Evolutionary conservation across 2,797 vertebrate genomes (phyloP).

Genomic region (Coilia nasus): DNA sequence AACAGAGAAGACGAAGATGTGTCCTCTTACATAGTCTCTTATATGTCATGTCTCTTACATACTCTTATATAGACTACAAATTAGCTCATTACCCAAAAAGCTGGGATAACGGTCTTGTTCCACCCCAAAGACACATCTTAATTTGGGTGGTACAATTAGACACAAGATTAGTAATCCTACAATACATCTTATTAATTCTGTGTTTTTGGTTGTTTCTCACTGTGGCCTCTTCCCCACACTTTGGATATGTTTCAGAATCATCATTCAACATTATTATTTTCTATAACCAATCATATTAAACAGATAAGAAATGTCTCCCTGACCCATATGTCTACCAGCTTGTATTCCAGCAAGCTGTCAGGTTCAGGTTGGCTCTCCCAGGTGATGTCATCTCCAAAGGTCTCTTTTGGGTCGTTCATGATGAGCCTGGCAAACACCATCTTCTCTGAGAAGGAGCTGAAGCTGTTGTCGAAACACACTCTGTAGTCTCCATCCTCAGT

Average conservation of each 20-base stretch:
- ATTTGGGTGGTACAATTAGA: background rate
- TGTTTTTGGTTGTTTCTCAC: background rate
- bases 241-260: no score
- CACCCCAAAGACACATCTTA: background rate
- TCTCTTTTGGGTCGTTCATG: slow-evolving; percentile 62
- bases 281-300: background rate
- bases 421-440: slow-evolving; percentile 85
- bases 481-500: slow-evolving; percentile 85
- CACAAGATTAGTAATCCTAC: background rate
- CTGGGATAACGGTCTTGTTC: background rate
- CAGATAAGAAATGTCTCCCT: slow-evolving; percentile 11
- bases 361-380: slow-evolving; percentile 68
- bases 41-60: no score
- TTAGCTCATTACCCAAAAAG: no score
- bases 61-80: no score
- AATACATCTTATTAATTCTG: background rate
- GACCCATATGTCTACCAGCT: slow-evolving; percentile 85
- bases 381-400: slow-evolving; percentile 50
- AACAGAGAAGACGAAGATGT: no score
- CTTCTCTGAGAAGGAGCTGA: slow-evolving; percentile 86
- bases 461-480: slow-evolving; percentile 91
- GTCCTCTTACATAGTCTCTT: no score
- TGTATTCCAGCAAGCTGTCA: slow-evolving; percentile 76
- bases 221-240: no score
- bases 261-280: no score